Evolutionary conservation across 2,797 vertebrate species (phyloP).

Genomic region (Sebastes reedi): DNA sequence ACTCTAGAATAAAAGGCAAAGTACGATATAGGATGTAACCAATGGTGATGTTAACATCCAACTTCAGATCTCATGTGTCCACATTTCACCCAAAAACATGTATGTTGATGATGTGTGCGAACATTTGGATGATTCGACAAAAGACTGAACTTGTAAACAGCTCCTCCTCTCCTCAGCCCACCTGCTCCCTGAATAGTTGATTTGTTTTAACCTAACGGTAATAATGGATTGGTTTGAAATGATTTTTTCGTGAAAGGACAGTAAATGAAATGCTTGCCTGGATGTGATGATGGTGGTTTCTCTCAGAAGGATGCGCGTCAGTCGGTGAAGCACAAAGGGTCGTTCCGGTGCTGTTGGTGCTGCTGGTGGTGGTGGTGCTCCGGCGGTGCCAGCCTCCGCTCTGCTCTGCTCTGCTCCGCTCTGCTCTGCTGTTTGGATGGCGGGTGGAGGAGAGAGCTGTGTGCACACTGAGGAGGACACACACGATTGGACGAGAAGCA

Average conservation of each 20-base stretch:
- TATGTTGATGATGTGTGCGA: neutral
- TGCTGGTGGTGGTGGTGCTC: slow-evolving; percentile 27
- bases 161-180: neutral
- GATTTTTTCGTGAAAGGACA: neutral
- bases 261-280: slow-evolving; percentile 53
- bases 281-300: slow-evolving; percentile 18
- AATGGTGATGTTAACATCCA: slow-evolving; percentile 9
- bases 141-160: slow-evolving; percentile 57
- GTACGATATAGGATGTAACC: neutral
- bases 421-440: slow-evolving; percentile 29
- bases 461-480: slow-evolving; percentile 53
- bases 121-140: neutral
- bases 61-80: neutral
- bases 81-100: neutral
- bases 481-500: slow-evolving; percentile 47
- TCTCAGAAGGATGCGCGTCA: slow-evolving; percentile 42
- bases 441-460: slow-evolving; percentile 30
- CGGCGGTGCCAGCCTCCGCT: slow-evolving; percentile 44
- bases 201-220: neutral
- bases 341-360: slow-evolving; percentile 28
- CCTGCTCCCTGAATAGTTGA: neutral
- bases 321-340: slow-evolving; percentile 64
- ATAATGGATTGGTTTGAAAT: neutral
- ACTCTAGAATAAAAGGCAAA: slow-evolving; percentile 15
- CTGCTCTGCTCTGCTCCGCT: slow-evolving; percentile 30